Evolutionary conservation across 2,113 vertebrate species (phyloP).

Genomic region (Phoenicopterus ruber): DNA sequence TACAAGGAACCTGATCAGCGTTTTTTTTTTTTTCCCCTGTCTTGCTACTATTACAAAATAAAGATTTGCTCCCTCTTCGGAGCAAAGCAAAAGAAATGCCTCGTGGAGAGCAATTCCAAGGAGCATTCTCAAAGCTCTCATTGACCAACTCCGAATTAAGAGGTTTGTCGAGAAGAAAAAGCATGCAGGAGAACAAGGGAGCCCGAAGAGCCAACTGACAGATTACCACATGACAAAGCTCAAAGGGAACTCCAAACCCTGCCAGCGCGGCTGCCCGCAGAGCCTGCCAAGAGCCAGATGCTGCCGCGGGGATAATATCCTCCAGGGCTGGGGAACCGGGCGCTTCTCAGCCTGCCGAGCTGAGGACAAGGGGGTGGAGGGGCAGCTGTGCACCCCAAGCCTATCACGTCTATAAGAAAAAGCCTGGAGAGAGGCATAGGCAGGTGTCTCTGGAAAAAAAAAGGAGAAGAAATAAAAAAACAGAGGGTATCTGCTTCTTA

Average conservation of each 20-base stretch:
- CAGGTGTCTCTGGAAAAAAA: neutral
- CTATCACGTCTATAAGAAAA: neutral
- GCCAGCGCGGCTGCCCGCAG: conserved; percentile 9
- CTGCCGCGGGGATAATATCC: conserved; percentile 10
- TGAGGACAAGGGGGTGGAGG: neutral
- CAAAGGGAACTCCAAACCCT: conserved; percentile 32
- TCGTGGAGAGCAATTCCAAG: neutral
- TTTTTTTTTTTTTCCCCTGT: neutral
- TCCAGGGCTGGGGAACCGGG: neutral
- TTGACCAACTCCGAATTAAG: neutral
- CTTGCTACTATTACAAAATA: neutral
- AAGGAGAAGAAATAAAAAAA: too few relatives aligned
- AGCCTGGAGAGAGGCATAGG: neutral
- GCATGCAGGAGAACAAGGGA: conserved; percentile 25
- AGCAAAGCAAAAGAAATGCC: neutral
- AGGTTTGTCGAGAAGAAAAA: conserved; percentile 20
- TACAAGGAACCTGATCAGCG: conserved; percentile 1
- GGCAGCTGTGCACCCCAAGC: neutral
- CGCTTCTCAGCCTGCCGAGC: neutral
- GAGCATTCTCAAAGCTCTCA: neutral
- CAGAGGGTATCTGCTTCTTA: neutral
- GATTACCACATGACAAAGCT: conserved; percentile 35
- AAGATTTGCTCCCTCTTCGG: neutral
- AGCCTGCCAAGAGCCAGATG: conserved; percentile 56
- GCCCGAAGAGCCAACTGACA: conserved; percentile 18